These are phyloP conservation scores for Sebastes schlegelii DNA, from an alignment of 2,113 vertebrate genomes.

Conservation along the genomic window DNA sequence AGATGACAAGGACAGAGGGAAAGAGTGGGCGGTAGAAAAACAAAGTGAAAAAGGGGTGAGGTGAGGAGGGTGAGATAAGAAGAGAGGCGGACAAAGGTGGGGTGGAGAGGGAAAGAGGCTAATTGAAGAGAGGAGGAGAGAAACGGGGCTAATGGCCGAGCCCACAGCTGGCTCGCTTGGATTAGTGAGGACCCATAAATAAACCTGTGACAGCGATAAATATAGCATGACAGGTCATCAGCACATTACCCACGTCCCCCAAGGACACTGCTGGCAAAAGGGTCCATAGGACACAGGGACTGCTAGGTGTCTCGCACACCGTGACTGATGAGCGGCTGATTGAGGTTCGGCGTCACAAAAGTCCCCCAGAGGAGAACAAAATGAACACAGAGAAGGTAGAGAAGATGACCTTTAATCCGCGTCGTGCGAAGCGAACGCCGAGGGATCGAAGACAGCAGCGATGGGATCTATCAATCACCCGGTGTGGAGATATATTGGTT, in stretches of 20 bases:
- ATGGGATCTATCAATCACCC: slow-evolving; percentile 58
- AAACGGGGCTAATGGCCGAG: slow-evolving; percentile 54
- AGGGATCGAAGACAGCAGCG: slow-evolving; percentile 42
- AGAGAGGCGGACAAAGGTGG: slow-evolving; percentile 5
- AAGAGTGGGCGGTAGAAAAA: background rate
- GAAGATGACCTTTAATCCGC: slow-evolving; percentile 55
- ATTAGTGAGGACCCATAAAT: slow-evolving; percentile 63
- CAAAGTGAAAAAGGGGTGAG: slow-evolving; percentile 1
- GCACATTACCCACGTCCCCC: slow-evolving; percentile 44
- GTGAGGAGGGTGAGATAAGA: slow-evolving; percentile 4
- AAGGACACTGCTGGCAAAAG: slow-evolving; percentile 58
- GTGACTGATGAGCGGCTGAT: slow-evolving; percentile 57
- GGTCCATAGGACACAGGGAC: slow-evolving; percentile 19
- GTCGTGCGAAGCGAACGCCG: background rate
- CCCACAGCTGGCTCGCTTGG: slow-evolving; percentile 41
- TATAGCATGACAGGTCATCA: slow-evolving; percentile 76
- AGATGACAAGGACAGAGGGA: slow-evolving; percentile 32
- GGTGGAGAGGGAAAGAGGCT: slow-evolving; percentile 20
- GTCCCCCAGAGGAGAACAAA: slow-evolving; percentile 11
- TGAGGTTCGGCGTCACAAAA: slow-evolving; percentile 12
- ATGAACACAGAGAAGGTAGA: background rate
- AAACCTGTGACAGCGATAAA: slow-evolving; percentile 71
- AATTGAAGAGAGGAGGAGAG: slow-evolving; percentile 44
- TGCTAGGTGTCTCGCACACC: slow-evolving; percentile 22
- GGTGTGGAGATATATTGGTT: slow-evolving; percentile 42